Base-by-base conservation (phyloP, 2,888 invertebrate genomes). In the Syrista parreyssii region DNA sequence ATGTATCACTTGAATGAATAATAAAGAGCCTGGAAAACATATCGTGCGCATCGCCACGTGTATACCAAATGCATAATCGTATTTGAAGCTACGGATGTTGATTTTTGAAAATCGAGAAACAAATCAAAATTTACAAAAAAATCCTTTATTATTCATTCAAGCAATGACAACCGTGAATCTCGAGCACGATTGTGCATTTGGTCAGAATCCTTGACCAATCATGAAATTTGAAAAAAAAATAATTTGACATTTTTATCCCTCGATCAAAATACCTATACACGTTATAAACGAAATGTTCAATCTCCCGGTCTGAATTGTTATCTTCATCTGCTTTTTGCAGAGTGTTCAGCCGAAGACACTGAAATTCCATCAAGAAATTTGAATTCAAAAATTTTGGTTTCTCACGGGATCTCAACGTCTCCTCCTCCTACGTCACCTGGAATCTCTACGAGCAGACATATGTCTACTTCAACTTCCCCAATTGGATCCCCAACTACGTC, bases 71-170 rank as follows among this genome's bases (percentile, higher is more conserved):
- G 89, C 89, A 88, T 84, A 88, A 87, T 89, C 89, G 88, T 88
- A 84, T 82, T 89, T 88, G 89, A 89, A 87, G 84, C 76, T 73
- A 79, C 74, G 78, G 74, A 55, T 72, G 68, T 73, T 34, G 55
- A 40, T 77, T 68, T 75, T 73, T 78, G 30, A 68, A 34, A 75
- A 72, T 72, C 68, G 6, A 15, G 12, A 71, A 30, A 3, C 40
- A 68, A 75, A 35, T 36, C 1, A 23, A 35, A 77, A 78, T 55
- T 15, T 23, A 1, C 2, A 9, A 9, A 55, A 55, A 40, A 32
- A 71, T 72, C 72, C 34, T 83, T 87, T 88, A 88, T 90, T 90
- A 90, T 91, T 91, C 91, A 90, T 90, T 91, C 91, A 89, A 88
- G 86, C 77, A 76, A 71, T 32, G 71, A 34, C 79, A 80, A 74